A percentile compares a stretch with the other conserved stretches of the same genome.
Conservation (phyloP, 1,140 invertebrate species). For the Diuraphis noxia region DNA sequence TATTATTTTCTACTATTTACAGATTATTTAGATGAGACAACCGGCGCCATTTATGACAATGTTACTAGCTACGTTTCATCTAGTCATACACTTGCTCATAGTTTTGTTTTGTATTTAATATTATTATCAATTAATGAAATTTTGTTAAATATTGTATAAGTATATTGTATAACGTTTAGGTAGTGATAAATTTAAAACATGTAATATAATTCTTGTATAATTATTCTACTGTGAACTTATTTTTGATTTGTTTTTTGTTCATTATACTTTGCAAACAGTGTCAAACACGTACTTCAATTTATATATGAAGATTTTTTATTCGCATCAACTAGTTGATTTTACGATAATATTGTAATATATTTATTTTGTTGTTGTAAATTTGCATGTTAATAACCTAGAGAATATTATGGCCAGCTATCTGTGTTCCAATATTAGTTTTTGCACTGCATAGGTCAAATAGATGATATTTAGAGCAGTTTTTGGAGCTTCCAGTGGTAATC, state of each 20-base stretch:
- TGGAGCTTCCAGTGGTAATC: neutral
- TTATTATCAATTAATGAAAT: slow-evolving; percentile 9
- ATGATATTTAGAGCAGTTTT: neutral
- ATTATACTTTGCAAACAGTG: neutral
- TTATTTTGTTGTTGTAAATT: neutral
- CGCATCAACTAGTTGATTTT: neutral
- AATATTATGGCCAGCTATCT: neutral
- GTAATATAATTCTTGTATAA: slow-evolving; percentile 1
- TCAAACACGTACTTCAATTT: neutral
- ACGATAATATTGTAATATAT: neutral
- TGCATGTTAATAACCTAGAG: neutral
- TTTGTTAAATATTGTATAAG: slow-evolving; percentile 8
- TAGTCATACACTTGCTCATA: slow-evolving; percentile 43
- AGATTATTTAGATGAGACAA: slow-evolving; percentile 16
- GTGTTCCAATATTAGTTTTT: neutral
- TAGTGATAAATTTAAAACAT: neutral
- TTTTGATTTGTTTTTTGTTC: neutral
- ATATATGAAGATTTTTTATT: neutral
- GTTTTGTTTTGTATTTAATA: slow-evolving; percentile 12
- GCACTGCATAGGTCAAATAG: neutral
- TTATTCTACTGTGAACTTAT: neutral
- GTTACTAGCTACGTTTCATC: slow-evolving; percentile 17
- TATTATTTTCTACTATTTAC: neutral
- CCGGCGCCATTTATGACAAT: slow-evolving; percentile 3
- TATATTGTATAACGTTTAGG: neutral